Conservation (phyloP, 2,797 vertebrate species). For the Epinephelus awoara region DNA sequence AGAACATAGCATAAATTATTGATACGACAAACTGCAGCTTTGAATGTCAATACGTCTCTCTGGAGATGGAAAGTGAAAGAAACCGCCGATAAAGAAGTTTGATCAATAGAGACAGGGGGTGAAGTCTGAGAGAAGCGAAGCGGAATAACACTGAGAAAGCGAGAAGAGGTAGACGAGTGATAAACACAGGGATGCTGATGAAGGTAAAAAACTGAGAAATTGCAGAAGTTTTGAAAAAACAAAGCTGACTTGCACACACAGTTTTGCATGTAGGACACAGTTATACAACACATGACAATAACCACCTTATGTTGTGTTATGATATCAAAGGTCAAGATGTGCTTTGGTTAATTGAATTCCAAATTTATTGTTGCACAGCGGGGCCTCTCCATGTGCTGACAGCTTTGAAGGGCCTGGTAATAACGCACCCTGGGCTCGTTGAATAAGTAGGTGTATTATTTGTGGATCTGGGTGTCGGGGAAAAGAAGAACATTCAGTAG, state of each 20-base stretch:
- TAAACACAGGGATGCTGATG: constrained; percentile 13
- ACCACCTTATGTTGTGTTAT: constrained; percentile 22
- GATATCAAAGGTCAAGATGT: constrained; percentile 61
- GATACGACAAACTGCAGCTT: constrained; percentile 68
- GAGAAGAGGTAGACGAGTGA: not conserved
- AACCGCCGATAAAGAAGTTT: constrained; percentile 22
- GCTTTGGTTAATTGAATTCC: constrained; percentile 70
- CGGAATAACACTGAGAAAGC: not conserved
- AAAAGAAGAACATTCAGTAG: constrained; percentile 31
- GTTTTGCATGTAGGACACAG: constrained; percentile 7
- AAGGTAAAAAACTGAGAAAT: not conserved
- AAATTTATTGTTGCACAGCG: constrained; percentile 50
- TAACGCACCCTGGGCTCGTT: constrained; percentile 37
- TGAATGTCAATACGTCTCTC: constrained; percentile 76
- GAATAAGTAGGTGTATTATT: constrained; percentile 53
- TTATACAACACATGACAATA: constrained; percentile 44
- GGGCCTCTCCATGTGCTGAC: constrained; percentile 45
- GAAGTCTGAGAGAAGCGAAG: constrained; percentile 7
- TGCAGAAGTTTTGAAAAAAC: not conserved
- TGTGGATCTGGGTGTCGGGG: constrained; percentile 13
- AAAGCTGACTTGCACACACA: not conserved
- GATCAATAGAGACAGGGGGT: constrained; percentile 43
- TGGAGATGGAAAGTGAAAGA: constrained; percentile 42
- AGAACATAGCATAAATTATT: constrained; percentile 75
- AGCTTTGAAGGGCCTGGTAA: constrained; percentile 60